Conservation (phyloP, 1,140 invertebrate genomes). For the Pseudomyrmex sp. region DNA sequence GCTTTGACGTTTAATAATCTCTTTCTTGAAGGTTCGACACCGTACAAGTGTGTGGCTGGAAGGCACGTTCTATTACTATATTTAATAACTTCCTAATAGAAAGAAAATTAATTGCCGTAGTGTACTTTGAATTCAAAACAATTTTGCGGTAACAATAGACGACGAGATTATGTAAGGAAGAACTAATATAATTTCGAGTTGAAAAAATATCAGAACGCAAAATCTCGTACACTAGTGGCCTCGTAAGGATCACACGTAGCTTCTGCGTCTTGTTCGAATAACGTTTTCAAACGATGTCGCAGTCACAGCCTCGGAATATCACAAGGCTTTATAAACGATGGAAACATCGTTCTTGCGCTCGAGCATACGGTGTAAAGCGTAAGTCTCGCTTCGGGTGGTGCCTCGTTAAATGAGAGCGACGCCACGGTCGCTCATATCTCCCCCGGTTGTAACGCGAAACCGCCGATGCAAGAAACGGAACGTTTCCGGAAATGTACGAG, state of each 20-base stretch:
- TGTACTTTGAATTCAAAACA: neutral
- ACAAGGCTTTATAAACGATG: constrained; percentile 35
- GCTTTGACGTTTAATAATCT: constrained; percentile 47
- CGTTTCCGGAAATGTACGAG: constrained; percentile 51
- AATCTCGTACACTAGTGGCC: constrained; percentile 14
- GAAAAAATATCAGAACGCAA: neutral
- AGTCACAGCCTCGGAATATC: constrained; percentile 23
- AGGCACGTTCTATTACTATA: neutral
- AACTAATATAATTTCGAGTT: neutral
- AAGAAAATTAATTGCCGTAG: neutral
- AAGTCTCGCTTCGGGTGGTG: constrained; percentile 60
- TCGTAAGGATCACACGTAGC: constrained; percentile 13
- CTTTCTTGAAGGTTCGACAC: neutral
- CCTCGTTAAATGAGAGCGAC: constrained; percentile 56
- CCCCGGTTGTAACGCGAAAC: constrained; percentile 38
- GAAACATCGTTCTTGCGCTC: constrained; percentile 43
- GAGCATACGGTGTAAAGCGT: constrained; percentile 45
- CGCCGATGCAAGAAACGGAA: constrained; percentile 44
- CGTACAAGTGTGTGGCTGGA: neutral
- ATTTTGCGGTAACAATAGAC: too few relatives aligned
- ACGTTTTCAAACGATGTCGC: constrained; percentile 19
- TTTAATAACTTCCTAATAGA: neutral
- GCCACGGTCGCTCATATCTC: constrained; percentile 34
- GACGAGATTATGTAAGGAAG: neutral
- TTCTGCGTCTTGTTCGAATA: constrained; percentile 33